Evolutionary conservation across 2,113 vertebrate genomes (phyloP), one percentile per base, ranked within the genome.

Genomic region (Electrona antarctica): DNA sequence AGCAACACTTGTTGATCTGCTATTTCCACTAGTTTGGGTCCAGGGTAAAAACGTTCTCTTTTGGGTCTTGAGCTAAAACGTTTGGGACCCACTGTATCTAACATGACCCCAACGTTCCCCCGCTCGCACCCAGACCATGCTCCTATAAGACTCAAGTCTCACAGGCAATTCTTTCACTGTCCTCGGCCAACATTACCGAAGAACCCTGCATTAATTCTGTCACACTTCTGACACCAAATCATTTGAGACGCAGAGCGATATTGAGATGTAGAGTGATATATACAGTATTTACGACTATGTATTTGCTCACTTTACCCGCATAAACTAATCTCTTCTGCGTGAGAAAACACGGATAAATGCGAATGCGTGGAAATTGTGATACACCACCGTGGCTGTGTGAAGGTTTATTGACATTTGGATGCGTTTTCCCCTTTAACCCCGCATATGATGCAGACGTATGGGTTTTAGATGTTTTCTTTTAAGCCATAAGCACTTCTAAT

Each of bases 111-210:
- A 12, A 9, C 10, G 68, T 15, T 85, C 74, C 85, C 78, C 67
- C 68, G 66, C 41, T 78, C 33, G 64, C 71, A 41, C 51, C 64
- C 62, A 29, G 21, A 66, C 85, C 51, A 69, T 73, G 58, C 65
- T 68, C 75, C 29, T 41, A 15, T 72, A 41, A 41, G 65, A 76
- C 73, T 81, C 49, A 29, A 54, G 71, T 88, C 77, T 86, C 69
- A 88, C 46, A 68, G 61, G 69, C 85, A 85, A 83, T 88, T 88
- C 5, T 3, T 84, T 86, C 82, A 72, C 3, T 87, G 64, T 87
- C 33, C 79, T 14, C 69, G 60, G 63, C 71, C 60, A 74, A 64
- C 83, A 74, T 87, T 71, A 79, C 76, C 77, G 70, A 78, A 86
- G 84, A 82, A 80, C 67, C 71, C 74, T 71, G 52, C 54, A 62